Base-by-base conservation (phyloP, 2,797 vertebrate species). In the Anguilla marmorata region DNA sequence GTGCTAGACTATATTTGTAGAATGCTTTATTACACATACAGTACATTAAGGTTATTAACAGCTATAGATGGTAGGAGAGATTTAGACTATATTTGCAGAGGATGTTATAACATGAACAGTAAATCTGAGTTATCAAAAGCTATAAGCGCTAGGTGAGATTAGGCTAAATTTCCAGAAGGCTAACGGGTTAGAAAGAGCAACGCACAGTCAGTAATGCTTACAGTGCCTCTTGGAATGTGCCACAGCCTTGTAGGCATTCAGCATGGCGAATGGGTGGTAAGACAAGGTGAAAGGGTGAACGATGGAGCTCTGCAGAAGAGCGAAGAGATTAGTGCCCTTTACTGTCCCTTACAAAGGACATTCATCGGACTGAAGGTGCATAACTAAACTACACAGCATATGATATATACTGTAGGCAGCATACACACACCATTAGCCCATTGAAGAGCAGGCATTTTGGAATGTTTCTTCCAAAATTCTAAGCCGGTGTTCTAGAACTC, bases 181-280 rank as follows among this genome's bases (percentile, higher is more conserved):
- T 6, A 48, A 24, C 48, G 2, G 21, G 5, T 82, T 8, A 45
- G 74, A 79, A 45, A 21, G 74, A 45, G 30, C 33, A 6, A 45
- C 7, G 72, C 72, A 37, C 2, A 48, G 19, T 16, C 41, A 79
- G 12, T 2, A 60, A 54, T 7, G 30, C 94, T 97, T 88, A 97
- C 97, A 96, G 91, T 96, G 96, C 85, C 95, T 97, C 93, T 83
- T 91, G 90, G 95, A 95, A 85, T 95, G 94, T 21, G 96, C 92
- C 60, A 96, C 96, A 3, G 96, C 97, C 90, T 96, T 96, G 88
- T 96, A 96, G 0, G 97, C 97, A 45, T 94, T 94, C 37, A 98
- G 92, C 97, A 98, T 97, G 86, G 97, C 97, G 86, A 96, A 95
- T 1, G 96, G 97, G 88, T 98, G 97, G 92, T 96, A 92, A 84